These are phyloP conservation scores for Choreutis nemorana DNA, from an alignment of 2,888 invertebrate genomes.

Conservation along the genomic window DNA sequence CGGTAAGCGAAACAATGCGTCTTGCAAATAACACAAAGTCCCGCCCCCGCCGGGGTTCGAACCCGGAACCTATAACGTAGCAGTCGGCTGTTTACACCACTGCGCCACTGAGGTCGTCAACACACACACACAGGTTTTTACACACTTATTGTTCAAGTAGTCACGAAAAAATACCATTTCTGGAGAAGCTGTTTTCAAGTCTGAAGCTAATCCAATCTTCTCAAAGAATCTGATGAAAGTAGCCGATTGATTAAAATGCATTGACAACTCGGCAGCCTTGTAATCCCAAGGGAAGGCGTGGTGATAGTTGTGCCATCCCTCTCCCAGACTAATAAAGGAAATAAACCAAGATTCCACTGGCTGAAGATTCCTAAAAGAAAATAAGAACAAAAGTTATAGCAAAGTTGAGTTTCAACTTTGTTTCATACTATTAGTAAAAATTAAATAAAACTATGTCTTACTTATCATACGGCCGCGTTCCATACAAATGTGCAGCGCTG, in stretches of 20 bases:
- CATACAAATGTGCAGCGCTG: constrained; percentile 54
- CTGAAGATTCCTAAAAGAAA: constrained; percentile 70
- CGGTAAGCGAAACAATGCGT: too few relatives aligned
- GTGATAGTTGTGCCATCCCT: constrained; percentile 95
- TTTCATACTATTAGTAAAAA: not conserved
- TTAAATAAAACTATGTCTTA: not conserved
- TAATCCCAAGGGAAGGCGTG: constrained; percentile 94
- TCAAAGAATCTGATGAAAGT: constrained; percentile 69
- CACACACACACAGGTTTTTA: too few relatives aligned
- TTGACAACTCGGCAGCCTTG: constrained; percentile 85
- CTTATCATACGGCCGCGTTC: not conserved
- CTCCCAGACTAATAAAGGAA: constrained; percentile 74
- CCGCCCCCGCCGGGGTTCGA: too few relatives aligned
- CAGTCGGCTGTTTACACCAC: too few relatives aligned
- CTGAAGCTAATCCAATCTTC: constrained; percentile 68
- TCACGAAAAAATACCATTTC: constrained; percentile 30
- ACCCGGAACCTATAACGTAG: too few relatives aligned
- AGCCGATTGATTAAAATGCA: constrained; percentile 69
- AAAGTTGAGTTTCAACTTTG: not conserved
- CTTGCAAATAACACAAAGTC: too few relatives aligned
- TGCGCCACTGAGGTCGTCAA: too few relatives aligned
- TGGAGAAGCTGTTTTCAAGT: constrained; percentile 60
- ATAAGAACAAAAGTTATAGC: not conserved
- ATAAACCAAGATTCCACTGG: constrained; percentile 82
- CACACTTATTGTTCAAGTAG: too few relatives aligned